Base-by-base conservation (phyloP, 1,140 invertebrate genomes). In the Campoletis sonorensis region DNA sequence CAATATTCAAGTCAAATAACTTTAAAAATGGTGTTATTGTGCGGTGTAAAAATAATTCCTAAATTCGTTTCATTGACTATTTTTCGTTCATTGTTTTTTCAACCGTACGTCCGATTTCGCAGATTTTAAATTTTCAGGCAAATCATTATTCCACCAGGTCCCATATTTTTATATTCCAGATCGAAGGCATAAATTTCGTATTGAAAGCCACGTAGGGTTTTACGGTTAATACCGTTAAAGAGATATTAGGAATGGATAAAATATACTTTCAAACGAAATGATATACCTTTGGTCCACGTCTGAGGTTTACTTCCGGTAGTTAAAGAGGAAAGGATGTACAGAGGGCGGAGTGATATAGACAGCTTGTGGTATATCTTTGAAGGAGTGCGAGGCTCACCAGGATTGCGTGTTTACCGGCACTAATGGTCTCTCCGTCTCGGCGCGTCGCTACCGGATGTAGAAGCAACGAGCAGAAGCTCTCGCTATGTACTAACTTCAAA, bases 401-500 rank as follows among this genome's bases (percentile, higher is more conserved):
- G 37, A 61, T 78, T 78, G 76, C 76, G 76, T 78, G 76, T 78
- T 78, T 78, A 78, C 76, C 76, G 61, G 76, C 76, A 64, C 76
- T 78, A 78, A 78, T 78, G 76, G 76, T 78, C 58, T 27, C 76
- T 78, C 76, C 76, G 76, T 78, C 76, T 78, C 76, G 58, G 76
- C 76, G 76, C 76, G 76, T 78, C 76, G 76, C 76, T 78, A 78
- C 76, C 76, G 76, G 76, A 78, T 78, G 76, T 78, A 64, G 27
- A 67, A 78, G 58, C 76, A 78, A 70, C 61, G 58, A 27, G 76
- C 58, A 78, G 76, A 78, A 78, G 54, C 61, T 45, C 61, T 78
- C 61, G 51, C 72, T 58, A 49, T 51, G 40, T 77, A 61, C 51
- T 0, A 51, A 54, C 61, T 27, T 7, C 23, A 27, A 21, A 18